Percentiles rank a stretch among this genome's conserved stretches.
Evolutionary conservation across 1,140 invertebrate genomes (phyloP).

Genomic region (Drosophila suzukii): DNA sequence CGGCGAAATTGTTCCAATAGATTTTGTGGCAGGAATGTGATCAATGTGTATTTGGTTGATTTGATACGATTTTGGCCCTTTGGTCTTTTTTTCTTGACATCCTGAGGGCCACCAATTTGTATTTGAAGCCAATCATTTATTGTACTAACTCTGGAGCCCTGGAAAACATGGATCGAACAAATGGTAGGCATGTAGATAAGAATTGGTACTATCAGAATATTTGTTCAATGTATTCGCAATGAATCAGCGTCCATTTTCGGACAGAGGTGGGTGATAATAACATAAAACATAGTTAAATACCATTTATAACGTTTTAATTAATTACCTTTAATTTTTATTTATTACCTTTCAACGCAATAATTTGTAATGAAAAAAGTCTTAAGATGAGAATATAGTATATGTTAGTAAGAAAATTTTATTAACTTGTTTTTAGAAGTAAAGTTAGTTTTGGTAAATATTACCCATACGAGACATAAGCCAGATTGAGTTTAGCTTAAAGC

Average conservation of each 20-base stretch:
- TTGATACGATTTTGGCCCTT: conserved; percentile 86
- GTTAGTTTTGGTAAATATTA: not conserved
- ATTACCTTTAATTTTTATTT: not conserved
- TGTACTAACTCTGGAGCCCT: conserved; percentile 87
- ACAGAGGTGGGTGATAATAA: conserved; percentile 1
- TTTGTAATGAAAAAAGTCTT: no score
- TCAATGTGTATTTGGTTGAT: conserved; percentile 91
- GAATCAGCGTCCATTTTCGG: conserved; percentile 3
- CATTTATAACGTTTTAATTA: not conserved
- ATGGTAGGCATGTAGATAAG: not conserved
- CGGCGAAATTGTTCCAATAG: conserved; percentile 93
- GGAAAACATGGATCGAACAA: conserved; percentile 2
- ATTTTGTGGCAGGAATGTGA: conserved; percentile 94
- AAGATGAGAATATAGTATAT: no score
- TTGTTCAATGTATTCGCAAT: not conserved
- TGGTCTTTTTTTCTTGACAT: conserved; percentile 84
- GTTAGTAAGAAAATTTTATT: no score
- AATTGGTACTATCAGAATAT: not conserved
- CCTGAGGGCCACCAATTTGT: conserved; percentile 85
- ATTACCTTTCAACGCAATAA: no score
- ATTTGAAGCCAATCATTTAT: conserved; percentile 86
- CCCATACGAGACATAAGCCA: conserved; percentile 12
- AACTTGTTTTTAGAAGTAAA: no score
- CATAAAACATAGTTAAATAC: not conserved
- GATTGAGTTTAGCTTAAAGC: not conserved